Base-by-base conservation (phyloP, 2,888 invertebrate species). In the Entomobrya proxima region DNA sequence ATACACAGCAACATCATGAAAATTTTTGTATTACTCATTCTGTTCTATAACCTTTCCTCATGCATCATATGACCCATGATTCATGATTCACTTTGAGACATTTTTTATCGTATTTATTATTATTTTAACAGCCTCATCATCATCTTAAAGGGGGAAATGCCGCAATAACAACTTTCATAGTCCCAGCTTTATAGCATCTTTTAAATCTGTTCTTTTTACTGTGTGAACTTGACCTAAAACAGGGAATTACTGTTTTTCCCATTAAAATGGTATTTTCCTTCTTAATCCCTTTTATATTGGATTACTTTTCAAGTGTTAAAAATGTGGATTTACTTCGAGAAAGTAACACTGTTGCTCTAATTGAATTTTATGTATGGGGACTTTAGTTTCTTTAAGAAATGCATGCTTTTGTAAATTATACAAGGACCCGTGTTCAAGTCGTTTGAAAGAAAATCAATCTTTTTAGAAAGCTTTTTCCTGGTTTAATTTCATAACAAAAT, bases 381-480 rank as follows among this genome's bases (percentile, higher is more conserved):
- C n/a, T n/a, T n/a, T n/a, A n/a, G n/a, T n/a, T n/a, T n/a, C n/a
- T n/a, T n/a, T n/a, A n/a, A n/a, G n/a, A n/a, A n/a, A n/a, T n/a
- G n/a, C n/a, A n/a, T n/a, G n/a, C n/a, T n/a, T n/a, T n/a, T n/a
- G n/a, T n/a, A 64, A 9, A 61, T 32, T 15, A 30, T 32, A 11
- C 9, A n/a, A n/a, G 50, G 67, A 35, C 40, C 27, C 47, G 44
- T 27, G 35, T 67, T 44, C n/a, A 47, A 32, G 24, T 37, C 13
- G 37, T 61, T 55, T 18, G 1, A 24, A 50, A 75, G 47, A 64
- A 82, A 82, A 82, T 82, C 75, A 74, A 82, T 82, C 81, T 81
- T 81, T 18, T 52, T 32, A 52, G 27, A 75, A 67, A 79, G 67
- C 47, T 11, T 24, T 3, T 35, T 13, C 6, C 27, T 77, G 44